Base-by-base conservation (phyloP, 2,888 invertebrate genomes). In the Oscheius sp. region DNA sequence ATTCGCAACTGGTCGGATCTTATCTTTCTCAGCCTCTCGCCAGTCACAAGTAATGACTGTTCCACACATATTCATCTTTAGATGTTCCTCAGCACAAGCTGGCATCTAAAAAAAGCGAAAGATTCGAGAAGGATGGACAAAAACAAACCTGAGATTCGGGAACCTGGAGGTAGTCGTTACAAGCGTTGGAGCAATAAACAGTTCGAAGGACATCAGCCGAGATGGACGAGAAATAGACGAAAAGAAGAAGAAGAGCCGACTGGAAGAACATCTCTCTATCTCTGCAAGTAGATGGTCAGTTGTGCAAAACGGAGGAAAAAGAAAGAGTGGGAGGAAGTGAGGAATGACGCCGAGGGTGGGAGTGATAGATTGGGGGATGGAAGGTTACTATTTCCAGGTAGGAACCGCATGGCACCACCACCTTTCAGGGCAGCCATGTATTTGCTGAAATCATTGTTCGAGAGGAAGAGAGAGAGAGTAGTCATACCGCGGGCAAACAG, bases 41-140 rank as follows among this genome's bases (percentile, higher is more conserved):
- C 74, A 74, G 1, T 72, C 74, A 39, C 76, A 76, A 2, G 76
- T 74, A 33, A 76, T 76, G 3, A 74, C 76, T 70, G 76, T 74
- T 39, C 74, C 76, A 27, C 76, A 76, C 23, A 74, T 72, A n/a
- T 76, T 74, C 58, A 76, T 25, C 27, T 71, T 64, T 27, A 73
- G 45, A 67, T 72, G 71, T 31, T 73, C 70, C 20, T 69, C 61
- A 6, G 57, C 29, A 46, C 76, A 76, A 20, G 70, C 48, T 25
- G 74, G 76, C 50, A 76, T 76, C 17, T 52, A 29, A 52, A 52
- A n/a, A n/a, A n/a, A n/a, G n/a, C n/a, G n/a, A n/a, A n/a, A n/a
- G n/a, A 8, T 25, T 29, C 29, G 27, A 25, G 1, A 25, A 23
- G 3, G n/a, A 52, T 2, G 27, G 3, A n/a, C n/a, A n/a, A 12